These are phyloP conservation scores for Aphaenogaster rudis DNA, from an alignment of 1,140 invertebrate species.

Conservation along the genomic window DNA sequence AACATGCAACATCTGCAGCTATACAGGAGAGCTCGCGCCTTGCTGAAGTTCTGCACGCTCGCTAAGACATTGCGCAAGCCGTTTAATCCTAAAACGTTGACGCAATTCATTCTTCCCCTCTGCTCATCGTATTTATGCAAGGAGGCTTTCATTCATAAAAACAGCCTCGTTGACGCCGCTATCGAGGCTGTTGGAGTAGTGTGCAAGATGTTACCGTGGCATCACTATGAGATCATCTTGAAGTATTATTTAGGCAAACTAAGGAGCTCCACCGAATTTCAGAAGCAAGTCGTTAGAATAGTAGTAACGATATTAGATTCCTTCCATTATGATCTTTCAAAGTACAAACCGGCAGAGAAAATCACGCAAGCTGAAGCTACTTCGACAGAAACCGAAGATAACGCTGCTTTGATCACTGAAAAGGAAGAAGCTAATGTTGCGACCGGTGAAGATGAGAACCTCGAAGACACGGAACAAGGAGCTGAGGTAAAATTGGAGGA, in stretches of 20 bases:
- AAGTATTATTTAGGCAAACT: conserved; percentile 93
- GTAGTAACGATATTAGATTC: conserved; percentile 94
- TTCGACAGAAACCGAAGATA: neutral
- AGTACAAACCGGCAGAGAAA: conserved; percentile 80
- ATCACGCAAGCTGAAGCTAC: conserved; percentile 52
- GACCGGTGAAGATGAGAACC: conserved; percentile 77
- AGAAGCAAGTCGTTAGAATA: conserved; percentile 94
- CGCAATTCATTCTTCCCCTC: conserved; percentile 95
- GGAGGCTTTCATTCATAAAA: conserved; percentile 91
- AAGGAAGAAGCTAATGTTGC: conserved; percentile 78
- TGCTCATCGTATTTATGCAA: conserved; percentile 93
- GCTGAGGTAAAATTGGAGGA: conserved; percentile 81
- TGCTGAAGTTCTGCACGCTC: conserved; percentile 90
- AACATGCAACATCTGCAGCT: conserved; percentile 96
- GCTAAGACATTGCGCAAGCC: conserved; percentile 88
- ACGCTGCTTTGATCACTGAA: conserved; percentile 42
- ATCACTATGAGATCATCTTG: conserved; percentile 93
- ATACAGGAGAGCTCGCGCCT: conserved; percentile 93
- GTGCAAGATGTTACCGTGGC: conserved; percentile 94
- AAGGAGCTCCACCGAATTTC: conserved; percentile 90
- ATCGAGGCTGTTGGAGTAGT: conserved; percentile 92
- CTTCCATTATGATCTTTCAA: conserved; percentile 96
- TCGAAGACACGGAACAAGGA: conserved; percentile 73
- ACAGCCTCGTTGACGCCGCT: conserved; percentile 94
- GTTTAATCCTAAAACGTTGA: conserved; percentile 91